These are phyloP conservation scores for Struthio camelus DNA, from an alignment of 2,113 vertebrate species.

Conservation along the genomic window DNA sequence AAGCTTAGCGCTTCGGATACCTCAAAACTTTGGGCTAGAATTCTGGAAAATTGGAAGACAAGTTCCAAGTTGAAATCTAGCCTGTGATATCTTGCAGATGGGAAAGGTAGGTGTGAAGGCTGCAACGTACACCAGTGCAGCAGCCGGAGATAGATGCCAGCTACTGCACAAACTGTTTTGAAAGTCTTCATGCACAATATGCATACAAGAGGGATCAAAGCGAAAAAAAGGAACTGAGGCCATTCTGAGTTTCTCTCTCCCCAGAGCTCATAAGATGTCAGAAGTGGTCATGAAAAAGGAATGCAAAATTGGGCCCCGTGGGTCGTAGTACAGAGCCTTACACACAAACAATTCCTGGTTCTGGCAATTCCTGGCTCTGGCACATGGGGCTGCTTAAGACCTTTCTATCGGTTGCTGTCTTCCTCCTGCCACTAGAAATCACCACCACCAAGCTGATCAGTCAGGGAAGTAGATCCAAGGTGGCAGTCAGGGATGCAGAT, in stretches of 20 bases:
- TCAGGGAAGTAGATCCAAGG: not conserved
- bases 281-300: not conserved
- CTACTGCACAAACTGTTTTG: not conserved
- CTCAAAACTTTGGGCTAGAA: not conserved
- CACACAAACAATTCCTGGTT: rapidly evolving
- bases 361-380: not conserved
- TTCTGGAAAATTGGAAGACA: not conserved
- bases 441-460: too few species aligned
- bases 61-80: not conserved
- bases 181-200: not conserved
- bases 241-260: too few species aligned
- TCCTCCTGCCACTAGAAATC: not conserved
- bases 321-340: not conserved
- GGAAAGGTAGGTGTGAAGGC: not conserved
- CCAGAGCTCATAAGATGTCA: rapidly evolving
- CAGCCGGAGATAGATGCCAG: not conserved
- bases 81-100: not conserved
- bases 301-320: not conserved
- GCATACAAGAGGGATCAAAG: not conserved
- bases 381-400: rapidly evolving
- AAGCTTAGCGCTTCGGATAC: not conserved
- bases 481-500: not conserved
- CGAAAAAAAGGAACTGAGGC: not conserved
- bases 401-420: not conserved
- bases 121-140: rapidly evolving